phyloP scores from a whole-genome alignment of 1,140 invertebrate species.

The Lordiphosa clarofinis region DNA sequence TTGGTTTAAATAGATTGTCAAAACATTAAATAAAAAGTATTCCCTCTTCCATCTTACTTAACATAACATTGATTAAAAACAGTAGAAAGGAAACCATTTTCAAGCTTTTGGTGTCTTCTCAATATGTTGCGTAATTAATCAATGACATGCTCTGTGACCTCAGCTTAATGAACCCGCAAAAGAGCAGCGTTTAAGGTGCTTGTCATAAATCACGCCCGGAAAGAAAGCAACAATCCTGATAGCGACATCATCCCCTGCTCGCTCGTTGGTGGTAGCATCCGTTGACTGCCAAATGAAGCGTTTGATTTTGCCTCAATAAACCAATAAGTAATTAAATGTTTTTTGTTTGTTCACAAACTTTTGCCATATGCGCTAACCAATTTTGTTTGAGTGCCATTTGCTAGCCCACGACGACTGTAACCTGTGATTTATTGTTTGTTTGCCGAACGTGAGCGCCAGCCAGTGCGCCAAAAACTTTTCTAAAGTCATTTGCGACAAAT shows the following conservation, averaged over 20 bases:
- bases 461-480: slow-evolving; percentile 51
- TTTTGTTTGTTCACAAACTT: slow-evolving; percentile 23
- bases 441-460: slow-evolving; percentile 58
- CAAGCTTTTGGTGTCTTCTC: slow-evolving; percentile 13
- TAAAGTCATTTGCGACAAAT: slow-evolving; percentile 76
- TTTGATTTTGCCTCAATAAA: slow-evolving; percentile 50
- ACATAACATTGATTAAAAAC: no score
- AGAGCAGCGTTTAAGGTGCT: slow-evolving; percentile 15
- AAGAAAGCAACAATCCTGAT: slow-evolving; percentile 16
- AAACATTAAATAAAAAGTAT: no score
- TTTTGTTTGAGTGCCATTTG: slow-evolving; percentile 19
- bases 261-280: no score
- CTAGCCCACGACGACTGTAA: slow-evolving; percentile 9
- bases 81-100: neutral
- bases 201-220: slow-evolving; percentile 40
- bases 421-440: slow-evolving; percentile 68
- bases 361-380: slow-evolving; percentile 23
- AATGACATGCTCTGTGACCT: slow-evolving; percentile 25
- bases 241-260: slow-evolving; percentile 20
- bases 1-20: no score
- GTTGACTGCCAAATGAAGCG: slow-evolving; percentile 52
- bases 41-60: no score
- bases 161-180: slow-evolving; percentile 16
- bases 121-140: slow-evolving; percentile 53
- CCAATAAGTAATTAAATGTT: slow-evolving; percentile 72